phyloP scores from a whole-genome alignment of 2,797 vertebrate species.

The Hippocampus kuda region DNA sequence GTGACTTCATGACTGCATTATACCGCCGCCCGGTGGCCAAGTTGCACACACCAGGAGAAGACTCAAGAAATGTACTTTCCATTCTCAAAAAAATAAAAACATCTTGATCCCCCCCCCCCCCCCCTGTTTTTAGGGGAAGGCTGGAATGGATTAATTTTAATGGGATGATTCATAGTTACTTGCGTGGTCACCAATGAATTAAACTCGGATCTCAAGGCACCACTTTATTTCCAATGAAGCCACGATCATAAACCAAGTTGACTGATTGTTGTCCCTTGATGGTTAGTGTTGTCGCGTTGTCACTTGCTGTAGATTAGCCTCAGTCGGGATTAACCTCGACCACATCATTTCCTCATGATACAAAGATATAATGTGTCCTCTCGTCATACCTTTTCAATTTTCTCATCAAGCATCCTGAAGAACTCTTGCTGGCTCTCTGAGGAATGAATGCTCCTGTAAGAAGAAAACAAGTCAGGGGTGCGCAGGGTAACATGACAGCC shows the following conservation, averaged over 20 bases:
- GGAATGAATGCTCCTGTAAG: constrained; percentile 84
- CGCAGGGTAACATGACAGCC: not conserved
- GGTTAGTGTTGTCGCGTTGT: constrained; percentile 22
- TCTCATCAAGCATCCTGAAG: constrained; percentile 97
- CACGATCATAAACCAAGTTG: constrained; percentile 18
- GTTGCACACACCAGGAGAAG: too few relatives aligned
- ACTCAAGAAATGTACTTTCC: too few relatives aligned
- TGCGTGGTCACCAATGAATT: too few relatives aligned
- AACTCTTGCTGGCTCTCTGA: constrained; percentile 99
- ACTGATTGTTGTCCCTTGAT: constrained; percentile 3
- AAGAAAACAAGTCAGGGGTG: not conserved
- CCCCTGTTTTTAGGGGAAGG: too few relatives aligned
- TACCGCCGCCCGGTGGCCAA: too few relatives aligned
- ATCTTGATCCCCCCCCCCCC: too few relatives aligned
- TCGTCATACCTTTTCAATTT: constrained; percentile 86
- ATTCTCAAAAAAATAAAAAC: too few relatives aligned
- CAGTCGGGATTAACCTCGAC: constrained; percentile 37
- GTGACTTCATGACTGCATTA: too few relatives aligned
- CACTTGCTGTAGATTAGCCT: constrained; percentile 29
- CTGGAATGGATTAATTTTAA: too few relatives aligned
- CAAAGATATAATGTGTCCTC: not conserved
- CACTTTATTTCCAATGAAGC: constrained; percentile 1
- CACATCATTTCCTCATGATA: constrained; percentile 19
- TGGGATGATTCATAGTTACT: too few relatives aligned
- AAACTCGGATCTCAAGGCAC: not conserved